Base-by-base conservation (phyloP, 2,113 vertebrate species). In the Hyla sarda region DNA sequence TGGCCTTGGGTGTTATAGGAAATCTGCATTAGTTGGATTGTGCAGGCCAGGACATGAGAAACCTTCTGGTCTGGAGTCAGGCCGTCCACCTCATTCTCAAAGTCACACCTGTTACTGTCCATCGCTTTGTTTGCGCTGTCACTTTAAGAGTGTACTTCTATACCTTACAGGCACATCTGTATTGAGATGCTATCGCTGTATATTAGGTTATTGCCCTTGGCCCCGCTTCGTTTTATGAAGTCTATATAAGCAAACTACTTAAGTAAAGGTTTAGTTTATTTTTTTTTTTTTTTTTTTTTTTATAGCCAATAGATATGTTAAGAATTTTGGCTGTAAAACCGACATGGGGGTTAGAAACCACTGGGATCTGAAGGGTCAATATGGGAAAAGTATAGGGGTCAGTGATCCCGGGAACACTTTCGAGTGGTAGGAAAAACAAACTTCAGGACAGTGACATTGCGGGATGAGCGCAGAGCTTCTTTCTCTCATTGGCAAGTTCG, bases 351-450 rank as follows among this genome's bases (percentile, higher is more conserved):
- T 23, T 65, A 28, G 52, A 79, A 81, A 30, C 56, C 23, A 41
- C 6, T 30, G n/a, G 71, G 34, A 30, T 50, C 65, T 28, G 65
- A 71, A 6, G 84, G 75, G 84, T 86, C 71, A 86, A 80, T 52
- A 17, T 28, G 16, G 28, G 32, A 32, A 28, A 71, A 19, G 75
- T 41, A 21, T 41, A 65, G 25, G 65, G 84, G 84, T 86, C 84
- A 80, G 17, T 80, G 76, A 81, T 58, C 84, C 77, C 25, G n/a
- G 62, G 34, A 45, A 23, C 75, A 54, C 75, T 86, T 67, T 56
- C 41, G 65, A 77, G 34, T 25, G 84, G 80, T 81, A 86, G 52
- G 50, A 56, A 58, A 81, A 86, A 81, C 54, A 86, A 86, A 86
- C 84, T 30, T 56, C 56, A 41, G 84, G 84, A 41, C 84, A 81